Evolutionary conservation across 2,888 invertebrate species (phyloP), one percentile per base, ranked within the genome.

Genomic region (Cryptophagus acutangulus): DNA sequence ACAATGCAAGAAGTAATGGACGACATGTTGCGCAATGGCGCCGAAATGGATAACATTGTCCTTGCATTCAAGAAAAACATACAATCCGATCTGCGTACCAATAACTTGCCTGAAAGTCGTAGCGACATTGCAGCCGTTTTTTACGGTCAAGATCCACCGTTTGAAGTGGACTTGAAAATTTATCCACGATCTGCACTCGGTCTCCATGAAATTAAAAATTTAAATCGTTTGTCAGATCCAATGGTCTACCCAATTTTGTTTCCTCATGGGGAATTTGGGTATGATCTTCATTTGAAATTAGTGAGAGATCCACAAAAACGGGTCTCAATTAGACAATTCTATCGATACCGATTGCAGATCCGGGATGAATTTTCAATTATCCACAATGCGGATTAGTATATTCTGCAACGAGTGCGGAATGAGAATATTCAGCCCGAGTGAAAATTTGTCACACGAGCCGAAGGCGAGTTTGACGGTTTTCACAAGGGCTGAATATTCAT

Each of bases 191-290:
- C 14, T 10, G 18, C 6, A 2, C 35, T 2, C 0, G 3, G 2
- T 14, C 14, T n/a, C 2, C 5, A n/a, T 10, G 38, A 43, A 37
- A 10, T 40, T 16, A 36, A 40, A 20, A 43, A 36, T 33, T 20
- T 48, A 4, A 40, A 43, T 16, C 17, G 17, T 2, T 14, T 43
- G n/a, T 8, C 33, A 2, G 48, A 48, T 24, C 41, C 45, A 17
- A 36, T 48, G 36, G 42, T 40, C 6, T 52, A 50, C 36, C 48
- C 50, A 1, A 14, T 48, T 8, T 25, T 48, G 13, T 46, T 49
- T 37, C 50, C 46, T 1, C 18, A 16, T 16, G 45, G 43, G 6
- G 48, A 48, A 25, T 14, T 30, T n/a, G 52, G 49, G 15, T 45
- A 31, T 14, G 29, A 24, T 13, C n/a, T n/a, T n/a, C n/a, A n/a